These are phyloP conservation scores for Lindbergichthys nudifrons DNA, from an alignment of 2,797 vertebrate species.

Conservation along the genomic window DNA sequence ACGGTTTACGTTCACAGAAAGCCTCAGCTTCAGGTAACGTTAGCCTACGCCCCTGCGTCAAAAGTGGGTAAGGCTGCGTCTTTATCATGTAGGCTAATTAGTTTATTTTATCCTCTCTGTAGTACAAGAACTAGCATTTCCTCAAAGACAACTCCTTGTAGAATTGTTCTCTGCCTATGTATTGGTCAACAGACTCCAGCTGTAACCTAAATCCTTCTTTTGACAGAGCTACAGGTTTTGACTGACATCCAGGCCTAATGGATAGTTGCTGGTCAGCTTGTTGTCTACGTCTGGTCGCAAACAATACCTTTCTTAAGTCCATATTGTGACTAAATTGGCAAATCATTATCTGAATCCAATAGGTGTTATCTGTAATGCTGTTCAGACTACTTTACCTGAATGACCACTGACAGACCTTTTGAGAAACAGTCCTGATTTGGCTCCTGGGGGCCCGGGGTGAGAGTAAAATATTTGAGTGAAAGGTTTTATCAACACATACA, in stretches of 20 bases:
- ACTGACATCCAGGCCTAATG: slow-evolving; percentile 27
- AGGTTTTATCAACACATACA: too few relatives aligned
- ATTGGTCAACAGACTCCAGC: not conserved
- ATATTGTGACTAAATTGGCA: not conserved
- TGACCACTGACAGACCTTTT: too few relatives aligned
- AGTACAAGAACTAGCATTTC: accelerated
- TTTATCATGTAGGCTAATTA: not conserved
- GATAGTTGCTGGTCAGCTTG: slow-evolving; percentile 13
- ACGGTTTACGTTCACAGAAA: slow-evolving; percentile 27
- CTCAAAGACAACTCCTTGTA: not conserved
- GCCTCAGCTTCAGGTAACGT: slow-evolving; percentile 62
- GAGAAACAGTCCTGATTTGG: not conserved
- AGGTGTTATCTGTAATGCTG: too few relatives aligned
- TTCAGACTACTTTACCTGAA: not conserved
- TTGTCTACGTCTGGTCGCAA: not conserved
- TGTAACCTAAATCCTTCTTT: not conserved
- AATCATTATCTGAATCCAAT: not conserved
- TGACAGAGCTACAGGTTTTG: slow-evolving; percentile 40
- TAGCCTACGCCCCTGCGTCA: slow-evolving; percentile 77
- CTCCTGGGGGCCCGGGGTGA: not conserved
- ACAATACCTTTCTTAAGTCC: not conserved
- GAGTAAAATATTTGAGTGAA: not conserved
- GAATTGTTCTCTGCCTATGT: not conserved
- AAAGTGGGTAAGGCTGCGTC: slow-evolving; percentile 40
- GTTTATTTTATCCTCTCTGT: not conserved